Evolutionary conservation across 1,140 invertebrate genomes (phyloP).

Genomic region (Drosophila yakuba): DNA sequence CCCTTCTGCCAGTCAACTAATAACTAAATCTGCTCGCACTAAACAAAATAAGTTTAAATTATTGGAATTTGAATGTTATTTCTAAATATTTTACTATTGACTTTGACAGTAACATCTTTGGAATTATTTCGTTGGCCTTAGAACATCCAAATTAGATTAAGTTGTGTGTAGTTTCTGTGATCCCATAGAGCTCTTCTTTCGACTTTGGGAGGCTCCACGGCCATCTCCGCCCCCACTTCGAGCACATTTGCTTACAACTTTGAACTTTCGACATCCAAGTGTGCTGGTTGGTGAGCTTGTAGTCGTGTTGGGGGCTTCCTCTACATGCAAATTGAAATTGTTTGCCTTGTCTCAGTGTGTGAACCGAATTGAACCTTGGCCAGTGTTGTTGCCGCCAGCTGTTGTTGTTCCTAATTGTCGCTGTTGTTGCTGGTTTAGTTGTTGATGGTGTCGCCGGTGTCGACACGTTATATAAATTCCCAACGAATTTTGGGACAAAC

Average conservation of each 20-base stretch:
- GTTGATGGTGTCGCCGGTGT: constrained; percentile 37
- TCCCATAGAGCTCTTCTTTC: neutral
- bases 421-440: constrained; percentile 19
- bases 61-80: too few species aligned
- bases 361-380: constrained; percentile 60
- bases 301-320: constrained; percentile 56
- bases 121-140: too few species aligned
- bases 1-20: neutral
- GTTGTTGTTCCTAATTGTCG: constrained; percentile 47
- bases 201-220: neutral
- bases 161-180: neutral
- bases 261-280: constrained; percentile 44
- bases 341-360: constrained; percentile 75
- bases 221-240: neutral
- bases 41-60: too few species aligned
- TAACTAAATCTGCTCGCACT: too few species aligned
- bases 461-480: constrained; percentile 80
- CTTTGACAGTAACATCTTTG: too few species aligned
- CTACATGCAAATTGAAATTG: constrained; percentile 80
- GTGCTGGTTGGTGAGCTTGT: neutral
- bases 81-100: too few species aligned
- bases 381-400: constrained; percentile 58
- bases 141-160: too few species aligned
- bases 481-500: constrained; percentile 65
- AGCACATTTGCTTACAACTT: constrained; percentile 36